Percentiles rank a stretch among this genome's conserved stretches.
These are phyloP conservation scores for Heliconius cydno DNA, from an alignment of 2,888 invertebrate genomes.

Conservation along the genomic window DNA sequence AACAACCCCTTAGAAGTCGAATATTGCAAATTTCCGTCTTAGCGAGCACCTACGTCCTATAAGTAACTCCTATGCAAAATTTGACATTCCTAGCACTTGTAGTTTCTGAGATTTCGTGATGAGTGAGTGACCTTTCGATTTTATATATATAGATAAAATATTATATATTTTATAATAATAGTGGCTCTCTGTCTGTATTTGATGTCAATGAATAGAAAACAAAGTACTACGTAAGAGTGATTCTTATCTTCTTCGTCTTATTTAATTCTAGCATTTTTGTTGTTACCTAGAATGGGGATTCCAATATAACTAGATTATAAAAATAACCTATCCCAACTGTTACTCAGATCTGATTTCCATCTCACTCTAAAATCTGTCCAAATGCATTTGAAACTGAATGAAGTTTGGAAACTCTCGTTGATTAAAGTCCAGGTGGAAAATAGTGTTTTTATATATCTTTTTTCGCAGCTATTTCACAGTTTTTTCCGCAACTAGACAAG, in stretches of 20 bases:
- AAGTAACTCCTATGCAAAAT: no score
- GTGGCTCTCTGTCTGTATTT: no score
- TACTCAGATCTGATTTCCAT: neutral
- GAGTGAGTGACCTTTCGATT: no score
- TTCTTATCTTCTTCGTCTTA: neutral
- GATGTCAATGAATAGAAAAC: no score
- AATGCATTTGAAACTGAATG: constrained; percentile 1
- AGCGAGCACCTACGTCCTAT: no score
- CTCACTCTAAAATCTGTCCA: constrained; percentile 9
- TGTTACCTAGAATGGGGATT: neutral
- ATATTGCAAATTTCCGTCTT: no score
- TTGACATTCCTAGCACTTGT: no score
- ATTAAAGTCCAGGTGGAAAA: neutral
- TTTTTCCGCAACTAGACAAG: neutral
- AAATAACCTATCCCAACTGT: neutral
- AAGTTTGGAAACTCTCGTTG: constrained; percentile 10
- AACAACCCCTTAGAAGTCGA: no score
- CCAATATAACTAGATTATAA: neutral
- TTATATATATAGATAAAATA: no score
- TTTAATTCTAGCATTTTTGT: neutral
- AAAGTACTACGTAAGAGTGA: neutral
- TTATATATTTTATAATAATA: no score
- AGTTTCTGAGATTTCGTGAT: no score
- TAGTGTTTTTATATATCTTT: neutral
- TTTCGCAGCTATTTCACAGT: neutral